These are phyloP conservation scores for Zapus hudsonius DNA, from an alignment of 2,113 vertebrate species.

Conservation along the genomic window DNA sequence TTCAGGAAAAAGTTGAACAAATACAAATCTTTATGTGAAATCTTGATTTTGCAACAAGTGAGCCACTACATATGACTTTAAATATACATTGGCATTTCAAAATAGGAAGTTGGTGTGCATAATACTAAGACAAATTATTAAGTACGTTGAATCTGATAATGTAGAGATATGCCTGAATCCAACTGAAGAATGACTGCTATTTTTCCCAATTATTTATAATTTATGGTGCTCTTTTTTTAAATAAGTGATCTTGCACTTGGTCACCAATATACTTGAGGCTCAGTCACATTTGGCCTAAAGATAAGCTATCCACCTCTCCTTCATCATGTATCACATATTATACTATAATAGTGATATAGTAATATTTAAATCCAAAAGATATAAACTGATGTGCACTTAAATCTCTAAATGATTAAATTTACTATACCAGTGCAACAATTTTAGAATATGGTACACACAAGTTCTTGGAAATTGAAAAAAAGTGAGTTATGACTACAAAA, in stretches of 20 bases:
- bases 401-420: constrained; percentile 49
- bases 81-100: constrained; percentile 27
- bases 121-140: neutral
- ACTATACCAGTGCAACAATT: neutral
- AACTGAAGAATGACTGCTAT: neutral
- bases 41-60: constrained; percentile 21
- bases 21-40: constrained; percentile 44
- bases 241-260: neutral
- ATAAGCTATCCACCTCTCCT: neutral
- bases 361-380: constrained; percentile 36
- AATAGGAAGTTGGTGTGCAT: neutral
- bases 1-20: constrained; percentile 22
- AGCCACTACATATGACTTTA: neutral
- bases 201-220: constrained; percentile 37
- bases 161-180: neutral
- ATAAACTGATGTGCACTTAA: neutral
- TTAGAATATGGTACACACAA: constrained; percentile 71
- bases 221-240: constrained; percentile 19
- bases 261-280: neutral
- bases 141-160: neutral
- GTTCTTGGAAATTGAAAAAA: constrained; percentile 80
- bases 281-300: constrained; percentile 14
- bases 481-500: constrained; percentile 82
- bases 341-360: constrained; percentile 52
- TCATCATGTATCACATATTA: neutral